Percentiles rank a stretch among this genome's conserved stretches.
Evolutionary conservation across 2,113 vertebrate genomes (phyloP).

Genomic region (Ailuropoda melanoleuca): DNA sequence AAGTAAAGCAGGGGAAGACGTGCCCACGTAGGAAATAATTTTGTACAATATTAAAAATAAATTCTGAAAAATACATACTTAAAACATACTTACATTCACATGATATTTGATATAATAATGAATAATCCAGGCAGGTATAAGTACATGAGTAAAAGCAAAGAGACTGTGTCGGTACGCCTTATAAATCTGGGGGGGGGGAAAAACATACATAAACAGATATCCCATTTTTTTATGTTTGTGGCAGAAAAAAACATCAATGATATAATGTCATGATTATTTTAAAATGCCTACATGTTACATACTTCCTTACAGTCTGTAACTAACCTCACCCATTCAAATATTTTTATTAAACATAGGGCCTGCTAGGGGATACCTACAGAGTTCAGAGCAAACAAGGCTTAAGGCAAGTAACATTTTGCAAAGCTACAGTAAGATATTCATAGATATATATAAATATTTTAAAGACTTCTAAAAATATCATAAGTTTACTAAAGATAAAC

Average conservation of each 20-base stretch:
- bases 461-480: not conserved
- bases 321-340: conserved; percentile 9
- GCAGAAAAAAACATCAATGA: not conserved
- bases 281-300: conserved; percentile 9
- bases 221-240: not conserved
- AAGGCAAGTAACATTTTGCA: conserved; percentile 2
- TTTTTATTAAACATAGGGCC: not conserved
- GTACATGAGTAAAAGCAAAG: conserved; percentile 82
- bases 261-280: not conserved
- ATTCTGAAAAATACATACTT: conserved; percentile 38
- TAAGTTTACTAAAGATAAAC: conserved; percentile 36
- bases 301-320: not conserved
- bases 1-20: not conserved
- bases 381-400: not conserved
- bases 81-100: conserved; percentile 86
- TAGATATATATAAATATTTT: not conserved
- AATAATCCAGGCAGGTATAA: conserved; percentile 90
- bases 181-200: conserved; percentile 85
- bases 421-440: not conserved
- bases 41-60: conserved; percentile 41
- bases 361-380: not conserved
- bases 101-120: conserved; percentile 94
- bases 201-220: conserved; percentile 23
- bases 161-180: conserved; percentile 84
- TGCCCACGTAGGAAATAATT: not conserved